phyloP scores from a whole-genome alignment of 2,113 vertebrate genomes.

The Brachirus orientalis region DNA sequence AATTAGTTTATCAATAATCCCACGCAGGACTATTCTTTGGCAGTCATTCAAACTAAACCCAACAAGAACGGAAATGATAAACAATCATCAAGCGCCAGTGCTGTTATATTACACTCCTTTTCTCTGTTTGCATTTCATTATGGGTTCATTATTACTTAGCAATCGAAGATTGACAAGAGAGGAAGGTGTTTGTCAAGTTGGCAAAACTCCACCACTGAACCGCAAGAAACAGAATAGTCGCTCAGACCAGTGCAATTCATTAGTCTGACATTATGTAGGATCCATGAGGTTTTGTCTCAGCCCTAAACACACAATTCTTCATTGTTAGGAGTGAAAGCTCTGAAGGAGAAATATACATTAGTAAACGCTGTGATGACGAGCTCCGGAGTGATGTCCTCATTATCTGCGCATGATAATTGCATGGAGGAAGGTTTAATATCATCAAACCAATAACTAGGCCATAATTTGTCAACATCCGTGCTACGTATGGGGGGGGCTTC shows the following conservation, averaged over 20 bases:
- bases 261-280: slow-evolving; percentile 44
- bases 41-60: slow-evolving; percentile 47
- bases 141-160: slow-evolving; percentile 35
- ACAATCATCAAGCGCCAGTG: slow-evolving; percentile 28
- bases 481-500: slow-evolving; percentile 51
- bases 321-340: slow-evolving; percentile 75
- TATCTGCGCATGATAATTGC: slow-evolving; percentile 80
- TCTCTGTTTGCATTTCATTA: slow-evolving; percentile 49
- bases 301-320: slow-evolving; percentile 62
- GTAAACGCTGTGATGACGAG: slow-evolving; percentile 67
- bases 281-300: slow-evolving; percentile 34
- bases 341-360: slow-evolving; percentile 66
- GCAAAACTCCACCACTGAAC: slow-evolving; percentile 28
- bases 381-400: slow-evolving; percentile 75
- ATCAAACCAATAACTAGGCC: slow-evolving; percentile 73
- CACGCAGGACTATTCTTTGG: slow-evolving; percentile 34
- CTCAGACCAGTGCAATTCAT: slow-evolving; percentile 45
- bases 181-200: slow-evolving; percentile 35
- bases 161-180: slow-evolving; percentile 39
- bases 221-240: slow-evolving; percentile 16
- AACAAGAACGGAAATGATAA: slow-evolving; percentile 39
- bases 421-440: slow-evolving; percentile 68
- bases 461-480: slow-evolving; percentile 77
- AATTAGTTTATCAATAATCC: slow-evolving; percentile 56
- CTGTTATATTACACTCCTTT: slow-evolving; percentile 34